Conservation (phyloP, 2,888 invertebrate species). For the Aphelenchoides bicaudatus region DNA sequence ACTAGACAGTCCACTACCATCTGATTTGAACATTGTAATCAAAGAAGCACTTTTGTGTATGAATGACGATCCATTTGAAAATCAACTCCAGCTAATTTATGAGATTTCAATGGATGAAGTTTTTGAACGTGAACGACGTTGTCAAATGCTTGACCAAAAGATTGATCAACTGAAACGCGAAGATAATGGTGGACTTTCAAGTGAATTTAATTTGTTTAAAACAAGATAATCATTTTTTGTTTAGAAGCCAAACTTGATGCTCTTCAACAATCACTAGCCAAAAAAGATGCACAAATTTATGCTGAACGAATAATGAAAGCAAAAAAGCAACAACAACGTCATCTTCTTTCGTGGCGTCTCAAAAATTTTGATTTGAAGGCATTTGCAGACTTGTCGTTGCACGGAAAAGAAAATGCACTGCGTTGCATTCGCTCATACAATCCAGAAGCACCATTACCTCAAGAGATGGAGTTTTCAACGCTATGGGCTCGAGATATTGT, state of each 20-base stretch:
- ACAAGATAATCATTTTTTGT: conserved; percentile 3
- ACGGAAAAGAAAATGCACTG: conserved; percentile 76
- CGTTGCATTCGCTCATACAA: conserved; percentile 75
- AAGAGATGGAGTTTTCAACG: conserved; percentile 64
- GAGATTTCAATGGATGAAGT: conserved; percentile 91
- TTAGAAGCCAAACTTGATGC: conserved; percentile 70
- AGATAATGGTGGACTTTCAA: conserved; percentile 70
- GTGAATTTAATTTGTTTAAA: conserved; percentile 63
- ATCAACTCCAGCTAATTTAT: conserved; percentile 79
- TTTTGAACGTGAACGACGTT: conserved; percentile 82
- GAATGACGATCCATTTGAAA: conserved; percentile 94
- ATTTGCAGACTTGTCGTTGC: conserved; percentile 80
- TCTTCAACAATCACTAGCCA: conserved; percentile 77
- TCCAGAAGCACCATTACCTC: conserved; percentile 68
- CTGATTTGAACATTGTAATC: conserved; percentile 83
- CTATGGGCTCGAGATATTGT: conserved; percentile 87
- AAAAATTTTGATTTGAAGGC: conserved; percentile 71
- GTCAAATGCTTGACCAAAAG: conserved; percentile 74
- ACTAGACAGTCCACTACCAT: conserved; percentile 73
- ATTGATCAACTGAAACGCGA: conserved; percentile 74
- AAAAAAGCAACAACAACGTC: conserved; percentile 61
- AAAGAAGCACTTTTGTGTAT: conserved; percentile 83
- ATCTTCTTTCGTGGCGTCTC: conserved; percentile 78
- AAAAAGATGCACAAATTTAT: conserved; percentile 91
- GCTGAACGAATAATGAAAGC: conserved; percentile 70